Base-by-base conservation (phyloP, 2,797 vertebrate species). In the Bovichtus diacanthus region DNA sequence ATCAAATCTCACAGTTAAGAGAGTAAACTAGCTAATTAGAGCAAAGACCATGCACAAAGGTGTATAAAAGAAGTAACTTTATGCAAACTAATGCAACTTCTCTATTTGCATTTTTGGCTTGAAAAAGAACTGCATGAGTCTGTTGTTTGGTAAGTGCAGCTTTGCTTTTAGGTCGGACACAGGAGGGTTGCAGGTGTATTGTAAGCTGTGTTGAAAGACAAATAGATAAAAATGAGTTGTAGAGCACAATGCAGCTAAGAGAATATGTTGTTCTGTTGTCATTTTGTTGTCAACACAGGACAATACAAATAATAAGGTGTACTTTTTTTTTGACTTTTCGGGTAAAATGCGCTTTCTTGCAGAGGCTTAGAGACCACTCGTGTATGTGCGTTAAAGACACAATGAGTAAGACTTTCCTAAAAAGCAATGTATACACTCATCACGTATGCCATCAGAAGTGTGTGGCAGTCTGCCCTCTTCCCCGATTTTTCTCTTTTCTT, bases 51-150 rank as follows among this genome's bases (percentile, higher is more conserved):
- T 2, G 44, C 21, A 43, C 49, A 47, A 43, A 25, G 27, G 13
- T 4, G 16, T 56, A 19, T 10, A 23, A 21, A 39, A 65, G 2
- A 49, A 3, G 9, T 39, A 64, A 73, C 69, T 21, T 38, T 29
- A 77, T 60, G 65, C 43, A 67, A 54, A 79, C 59, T 76, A 54
- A 76, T 71, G 9, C 29, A 47, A 56, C 53, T 34, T 29, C 16
- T 7, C 21, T 1, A 53, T 72, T 65, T 78, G 51, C 46, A 69
- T 65, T 31, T 65, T 69, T 69, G 56, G 9, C 43, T 41, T 36
- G 31, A 1, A 29, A 49, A 54, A 49, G 0, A 31, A 11, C 27
- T 1, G 59, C 41, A 15, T 44, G 53, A 59, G 8, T 19, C 25
- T 50, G 13, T 47, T 65, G 53, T 71, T 23, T 31, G 49, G 34